A percentile compares a stretch with the other conserved stretches of the same genome.
Evolutionary conservation across 1,140 invertebrate species (phyloP).

Genomic region (Tachypleus tridentatus): DNA sequence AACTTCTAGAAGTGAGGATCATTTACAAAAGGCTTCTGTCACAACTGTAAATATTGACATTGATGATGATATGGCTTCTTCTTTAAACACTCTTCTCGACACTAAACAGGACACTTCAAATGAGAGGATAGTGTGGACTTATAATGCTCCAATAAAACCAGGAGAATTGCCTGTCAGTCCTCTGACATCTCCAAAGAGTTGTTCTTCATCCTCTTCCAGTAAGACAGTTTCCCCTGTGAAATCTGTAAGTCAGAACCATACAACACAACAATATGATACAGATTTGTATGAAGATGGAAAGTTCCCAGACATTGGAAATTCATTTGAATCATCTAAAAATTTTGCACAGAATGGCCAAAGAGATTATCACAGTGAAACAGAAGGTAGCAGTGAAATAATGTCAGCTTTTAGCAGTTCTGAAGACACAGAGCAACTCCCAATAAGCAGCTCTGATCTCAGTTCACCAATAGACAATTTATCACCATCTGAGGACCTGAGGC

Average conservation of each 20-base stretch:
- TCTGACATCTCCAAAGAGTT: slow-evolving; percentile 46
- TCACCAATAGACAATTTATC: not conserved
- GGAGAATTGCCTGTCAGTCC: slow-evolving; percentile 34
- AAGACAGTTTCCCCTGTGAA: no score
- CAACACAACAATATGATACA: no score
- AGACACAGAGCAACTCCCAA: slow-evolving; percentile 32
- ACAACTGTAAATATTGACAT: slow-evolving; percentile 75
- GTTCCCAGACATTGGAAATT: no score
- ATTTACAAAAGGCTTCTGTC: slow-evolving; percentile 58
- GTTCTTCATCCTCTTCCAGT: slow-evolving; percentile 45
- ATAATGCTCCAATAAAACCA: slow-evolving; percentile 54
- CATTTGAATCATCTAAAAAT: no score
- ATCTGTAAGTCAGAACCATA: no score
- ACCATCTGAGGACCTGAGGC: no score
- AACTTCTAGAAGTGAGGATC: slow-evolving; percentile 72
- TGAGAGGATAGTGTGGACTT: slow-evolving; percentile 76
- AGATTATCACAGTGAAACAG: slow-evolving; percentile 41
- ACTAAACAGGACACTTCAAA: slow-evolving; percentile 35
- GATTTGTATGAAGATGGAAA: no score
- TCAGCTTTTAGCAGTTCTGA: slow-evolving; percentile 37
- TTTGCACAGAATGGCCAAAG: no score
- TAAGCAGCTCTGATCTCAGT: not conserved
- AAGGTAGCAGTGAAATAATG: slow-evolving; percentile 12
- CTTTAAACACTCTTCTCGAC: slow-evolving; percentile 74
- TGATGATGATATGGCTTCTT: slow-evolving; percentile 74